These are phyloP conservation scores for Aurelia coerulea DNA, from an alignment of 30 jellyfish, hydroid and myxozoan species.

Conservation along the genomic window DNA sequence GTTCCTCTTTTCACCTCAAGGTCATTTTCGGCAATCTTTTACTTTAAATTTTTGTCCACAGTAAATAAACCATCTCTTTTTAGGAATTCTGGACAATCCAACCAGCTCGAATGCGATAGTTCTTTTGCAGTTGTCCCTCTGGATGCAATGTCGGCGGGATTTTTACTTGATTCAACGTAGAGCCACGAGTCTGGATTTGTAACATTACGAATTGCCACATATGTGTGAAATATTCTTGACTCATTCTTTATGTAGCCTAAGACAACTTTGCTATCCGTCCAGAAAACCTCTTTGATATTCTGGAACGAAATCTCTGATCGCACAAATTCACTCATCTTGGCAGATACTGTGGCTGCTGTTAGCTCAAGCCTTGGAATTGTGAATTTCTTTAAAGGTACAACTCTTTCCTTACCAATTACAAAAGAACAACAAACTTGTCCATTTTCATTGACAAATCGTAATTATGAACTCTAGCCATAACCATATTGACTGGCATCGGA, in stretches of 20 bases:
- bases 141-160: not conserved
- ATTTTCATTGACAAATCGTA: too few relatives aligned
- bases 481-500: too few relatives aligned
- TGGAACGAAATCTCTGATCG: constrained; percentile 11
- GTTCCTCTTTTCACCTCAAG: not conserved
- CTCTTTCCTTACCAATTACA: constrained; percentile 45
- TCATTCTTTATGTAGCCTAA: not conserved
- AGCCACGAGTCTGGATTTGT: constrained; percentile 13
- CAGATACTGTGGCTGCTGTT: too few relatives aligned
- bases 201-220: constrained; percentile 40
- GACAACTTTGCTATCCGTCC: constrained; percentile 52
- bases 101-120: constrained; percentile 20
- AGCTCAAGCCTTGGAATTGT: constrained; percentile 54
- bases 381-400: constrained; percentile 34
- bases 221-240: constrained; percentile 21
- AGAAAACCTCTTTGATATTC: constrained; percentile 26
- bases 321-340: not conserved
- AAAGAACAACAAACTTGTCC: not conserved
- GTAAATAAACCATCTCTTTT: constrained; percentile 8
- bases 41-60: not conserved
- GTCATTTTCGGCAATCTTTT: not conserved
- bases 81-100: constrained; percentile 9
- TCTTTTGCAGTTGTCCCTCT: constrained; percentile 11
- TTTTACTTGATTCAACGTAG: constrained; percentile 1
- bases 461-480: too few relatives aligned